Percentiles rank a stretch among this genome's conserved stretches.
Conservation (phyloP, 1,140 invertebrate species). For the Octopus bimaculoides region DNA sequence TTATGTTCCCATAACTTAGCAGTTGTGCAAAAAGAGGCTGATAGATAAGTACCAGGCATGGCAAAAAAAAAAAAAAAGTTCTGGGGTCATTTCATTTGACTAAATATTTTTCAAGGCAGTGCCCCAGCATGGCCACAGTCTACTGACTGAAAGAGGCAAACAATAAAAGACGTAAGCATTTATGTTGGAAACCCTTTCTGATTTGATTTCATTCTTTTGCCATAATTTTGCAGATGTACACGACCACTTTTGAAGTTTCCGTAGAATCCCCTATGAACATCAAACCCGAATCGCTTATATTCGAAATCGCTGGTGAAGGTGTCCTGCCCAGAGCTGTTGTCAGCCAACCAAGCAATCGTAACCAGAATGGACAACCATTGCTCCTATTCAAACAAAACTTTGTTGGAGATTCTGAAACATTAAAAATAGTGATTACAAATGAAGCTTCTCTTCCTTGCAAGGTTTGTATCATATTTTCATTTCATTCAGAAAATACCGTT, state of each 20-base stretch:
- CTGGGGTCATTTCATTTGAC: too few relatives aligned
- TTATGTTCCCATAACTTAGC: too few relatives aligned
- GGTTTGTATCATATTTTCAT: conserved; percentile 26
- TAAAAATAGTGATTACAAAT: conserved; percentile 52
- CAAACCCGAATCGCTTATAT: conserved; percentile 47
- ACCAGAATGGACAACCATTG: conserved; percentile 55
- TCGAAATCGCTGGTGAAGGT: conserved; percentile 56
- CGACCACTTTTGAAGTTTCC: conserved; percentile 52
- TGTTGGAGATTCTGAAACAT: conserved; percentile 41
- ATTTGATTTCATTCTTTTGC: not conserved
- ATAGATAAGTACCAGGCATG: too few relatives aligned
- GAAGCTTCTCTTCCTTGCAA: conserved; percentile 56
- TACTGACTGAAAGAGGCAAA: too few relatives aligned
- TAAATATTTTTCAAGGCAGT: too few relatives aligned
- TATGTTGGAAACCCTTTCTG: not conserved
- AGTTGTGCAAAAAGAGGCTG: too few relatives aligned
- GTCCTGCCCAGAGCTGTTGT: conserved; percentile 54
- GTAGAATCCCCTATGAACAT: conserved; percentile 50
- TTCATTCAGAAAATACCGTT: not conserved
- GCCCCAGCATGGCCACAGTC: too few relatives aligned
- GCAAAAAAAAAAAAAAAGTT: too few relatives aligned
- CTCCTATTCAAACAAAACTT: conserved; percentile 53
- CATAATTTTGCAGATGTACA: conserved; percentile 45
- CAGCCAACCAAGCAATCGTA: conserved; percentile 50
- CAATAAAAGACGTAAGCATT: too few relatives aligned